phyloP scores from a whole-genome alignment of 2,888 invertebrate species.

The Baronia brevicornis region DNA sequence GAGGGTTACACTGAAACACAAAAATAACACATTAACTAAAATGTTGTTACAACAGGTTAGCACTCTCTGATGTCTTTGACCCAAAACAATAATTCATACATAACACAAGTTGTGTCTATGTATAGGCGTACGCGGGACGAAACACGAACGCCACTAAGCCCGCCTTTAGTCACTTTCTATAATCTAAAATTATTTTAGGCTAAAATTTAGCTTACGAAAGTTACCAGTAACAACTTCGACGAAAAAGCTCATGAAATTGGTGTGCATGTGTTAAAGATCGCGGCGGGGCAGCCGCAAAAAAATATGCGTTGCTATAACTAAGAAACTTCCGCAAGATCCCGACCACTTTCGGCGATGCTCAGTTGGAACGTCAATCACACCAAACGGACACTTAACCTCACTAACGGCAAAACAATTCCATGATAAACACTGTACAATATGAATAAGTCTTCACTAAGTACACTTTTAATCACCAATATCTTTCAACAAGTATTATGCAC shows the following conservation, averaged over 20 bases:
- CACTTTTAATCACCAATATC: constrained; percentile 49
- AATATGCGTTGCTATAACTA: constrained; percentile 68
- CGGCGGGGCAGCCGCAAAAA: constrained; percentile 62
- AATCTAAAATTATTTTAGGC: constrained; percentile 30
- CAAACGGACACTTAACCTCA: constrained; percentile 43
- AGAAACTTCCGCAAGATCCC: constrained; percentile 67
- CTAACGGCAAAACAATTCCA: constrained; percentile 48
- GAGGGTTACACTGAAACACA: constrained; percentile 47
- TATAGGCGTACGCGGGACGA: constrained; percentile 57
- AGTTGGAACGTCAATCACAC: constrained; percentile 34
- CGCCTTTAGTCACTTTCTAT: constrained; percentile 35
- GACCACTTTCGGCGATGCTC: constrained; percentile 47
- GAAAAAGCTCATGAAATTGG: constrained; percentile 55
- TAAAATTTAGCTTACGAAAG: constrained; percentile 35
- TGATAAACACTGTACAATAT: constrained; percentile 50
- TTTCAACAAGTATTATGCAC: constrained; percentile 50
- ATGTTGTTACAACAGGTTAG: constrained; percentile 47
- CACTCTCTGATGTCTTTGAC: constrained; percentile 63
- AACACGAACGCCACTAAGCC: constrained; percentile 47
- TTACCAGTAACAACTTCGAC: constrained; percentile 52
- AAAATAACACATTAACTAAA: constrained; percentile 44
- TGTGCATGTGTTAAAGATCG: constrained; percentile 37
- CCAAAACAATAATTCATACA: constrained; percentile 69
- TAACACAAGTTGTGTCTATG: constrained; percentile 39
- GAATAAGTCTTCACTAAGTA: constrained; percentile 46